These are phyloP conservation scores for Danio choprae DNA, from an alignment of 2,797 vertebrate species.

Conservation along the genomic window DNA sequence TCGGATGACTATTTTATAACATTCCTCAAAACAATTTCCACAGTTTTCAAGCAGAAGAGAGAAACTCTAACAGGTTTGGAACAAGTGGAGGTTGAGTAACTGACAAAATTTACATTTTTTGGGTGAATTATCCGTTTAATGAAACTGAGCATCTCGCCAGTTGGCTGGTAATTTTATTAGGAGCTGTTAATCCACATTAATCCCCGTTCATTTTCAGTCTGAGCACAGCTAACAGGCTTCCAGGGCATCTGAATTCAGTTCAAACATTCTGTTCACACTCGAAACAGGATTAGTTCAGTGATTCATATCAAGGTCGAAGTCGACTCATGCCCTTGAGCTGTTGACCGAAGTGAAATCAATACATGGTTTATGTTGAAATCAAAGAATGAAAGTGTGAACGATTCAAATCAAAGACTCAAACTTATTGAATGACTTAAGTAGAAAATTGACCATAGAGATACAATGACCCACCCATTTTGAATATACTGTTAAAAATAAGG, in stretches of 20 bases:
- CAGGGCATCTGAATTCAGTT: constrained; percentile 33
- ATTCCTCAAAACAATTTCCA: too few species aligned
- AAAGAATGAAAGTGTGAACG: background rate
- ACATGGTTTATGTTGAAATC: background rate
- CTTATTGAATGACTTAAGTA: background rate
- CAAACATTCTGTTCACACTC: constrained; percentile 43
- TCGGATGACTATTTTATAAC: too few species aligned
- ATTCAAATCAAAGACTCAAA: background rate
- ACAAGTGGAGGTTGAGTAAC: too few species aligned
- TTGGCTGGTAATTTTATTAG: constrained; percentile 13
- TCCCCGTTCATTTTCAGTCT: constrained; percentile 38
- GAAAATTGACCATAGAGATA: background rate
- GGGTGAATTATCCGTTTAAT: too few species aligned
- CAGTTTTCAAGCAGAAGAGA: too few species aligned
- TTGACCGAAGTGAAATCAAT: constrained; percentile 1
- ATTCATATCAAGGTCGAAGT: constrained; percentile 17
- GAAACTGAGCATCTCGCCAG: background rate
- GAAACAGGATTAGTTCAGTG: constrained; percentile 30
- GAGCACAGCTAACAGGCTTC: constrained; percentile 30
- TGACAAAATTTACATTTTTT: too few species aligned
- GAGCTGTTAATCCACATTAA: constrained; percentile 45
- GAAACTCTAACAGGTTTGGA: too few species aligned
- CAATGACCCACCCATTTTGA: background rate
- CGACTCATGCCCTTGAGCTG: constrained; percentile 14
- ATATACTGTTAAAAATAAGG: too few species aligned